phyloP scores from a whole-genome alignment of 1,140 invertebrate species.

The Trachymyrmex cornetzi region DNA sequence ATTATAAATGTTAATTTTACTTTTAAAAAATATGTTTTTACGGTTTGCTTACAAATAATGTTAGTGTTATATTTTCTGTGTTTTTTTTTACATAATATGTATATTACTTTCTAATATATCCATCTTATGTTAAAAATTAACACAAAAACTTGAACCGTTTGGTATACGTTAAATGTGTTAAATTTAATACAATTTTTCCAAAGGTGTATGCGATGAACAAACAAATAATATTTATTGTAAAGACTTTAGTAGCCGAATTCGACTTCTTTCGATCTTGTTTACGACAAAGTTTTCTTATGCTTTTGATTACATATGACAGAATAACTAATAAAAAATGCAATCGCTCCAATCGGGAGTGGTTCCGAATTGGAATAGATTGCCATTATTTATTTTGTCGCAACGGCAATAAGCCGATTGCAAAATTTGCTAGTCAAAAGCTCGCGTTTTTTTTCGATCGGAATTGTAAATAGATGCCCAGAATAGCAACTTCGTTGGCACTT shows the following conservation, averaged over 20 bases:
- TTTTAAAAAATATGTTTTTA: too few relatives aligned
- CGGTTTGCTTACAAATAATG: too few relatives aligned
- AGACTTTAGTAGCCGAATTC: not conserved
- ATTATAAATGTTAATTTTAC: too few relatives aligned
- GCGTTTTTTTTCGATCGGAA: conserved; percentile 3
- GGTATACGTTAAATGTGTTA: too few relatives aligned
- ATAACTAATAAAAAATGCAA: not conserved
- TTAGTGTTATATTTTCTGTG: too few relatives aligned
- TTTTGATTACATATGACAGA: not conserved
- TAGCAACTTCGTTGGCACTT: conserved; percentile 42
- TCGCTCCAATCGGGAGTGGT: not conserved
- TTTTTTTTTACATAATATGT: too few relatives aligned
- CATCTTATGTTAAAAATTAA: too few relatives aligned
- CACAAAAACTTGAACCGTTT: too few relatives aligned
- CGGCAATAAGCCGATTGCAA: not conserved
- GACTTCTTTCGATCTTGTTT: not conserved
- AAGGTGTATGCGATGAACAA: not conserved
- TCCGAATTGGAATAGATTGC: not conserved
- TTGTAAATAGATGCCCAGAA: conserved; percentile 11
- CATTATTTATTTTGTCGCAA: not conserved
- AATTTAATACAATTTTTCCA: too few relatives aligned
- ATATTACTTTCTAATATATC: too few relatives aligned
- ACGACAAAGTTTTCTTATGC: not conserved
- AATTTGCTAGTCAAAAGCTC: not conserved
- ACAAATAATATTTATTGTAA: not conserved